Evolutionary conservation across 1,140 invertebrate species (phyloP), one percentile per base, ranked within the genome.

Genomic region (Drosophila novamexicana): DNA sequence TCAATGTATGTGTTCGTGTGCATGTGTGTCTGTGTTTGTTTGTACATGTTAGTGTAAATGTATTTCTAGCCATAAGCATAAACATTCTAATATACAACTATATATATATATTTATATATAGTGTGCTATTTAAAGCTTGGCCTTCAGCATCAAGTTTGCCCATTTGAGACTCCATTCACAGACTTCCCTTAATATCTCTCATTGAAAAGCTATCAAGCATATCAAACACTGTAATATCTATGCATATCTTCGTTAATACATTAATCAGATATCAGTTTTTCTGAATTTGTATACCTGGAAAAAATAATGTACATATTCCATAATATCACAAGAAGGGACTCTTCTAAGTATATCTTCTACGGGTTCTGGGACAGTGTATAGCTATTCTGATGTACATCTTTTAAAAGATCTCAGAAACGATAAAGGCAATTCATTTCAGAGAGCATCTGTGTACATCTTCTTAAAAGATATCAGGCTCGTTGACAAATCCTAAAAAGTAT

Each of bases 1-100:
- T 67, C 44, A 79, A 71, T 85, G 77, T 79, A 67, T 77, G 44
- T 74, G 50, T 74, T 63, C 69, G 71, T 71, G 79, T 83, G 72
- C 45, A 64, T 69, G 81, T 79, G 75, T 82, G 75, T 82, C 65
- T 86, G 63, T 85, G 66, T 86, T 76, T 66, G 75, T 82, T 88
- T 88, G 83, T 86, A 86, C 66, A 88, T 86, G 83, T 88, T 82
- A 83, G 70, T 36, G 39, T 88, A 88, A 89, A 71, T 72, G 80
- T 83, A 69, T 49, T 69, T 68, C 64, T 88, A 86, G 83, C 7
- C 47, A 37, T 85, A 85, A 67, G 54, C 39, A 58, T 52, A 52
- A 40, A 66, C 18, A 62, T 37, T 18, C 32, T 16, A 50, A 44
- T 7, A 53, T 16, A 34, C 5, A 29, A 29, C 22, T n/a, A n/a